Conservation (phyloP, 2,888 invertebrate species). For the Orchestes rusci region DNA sequence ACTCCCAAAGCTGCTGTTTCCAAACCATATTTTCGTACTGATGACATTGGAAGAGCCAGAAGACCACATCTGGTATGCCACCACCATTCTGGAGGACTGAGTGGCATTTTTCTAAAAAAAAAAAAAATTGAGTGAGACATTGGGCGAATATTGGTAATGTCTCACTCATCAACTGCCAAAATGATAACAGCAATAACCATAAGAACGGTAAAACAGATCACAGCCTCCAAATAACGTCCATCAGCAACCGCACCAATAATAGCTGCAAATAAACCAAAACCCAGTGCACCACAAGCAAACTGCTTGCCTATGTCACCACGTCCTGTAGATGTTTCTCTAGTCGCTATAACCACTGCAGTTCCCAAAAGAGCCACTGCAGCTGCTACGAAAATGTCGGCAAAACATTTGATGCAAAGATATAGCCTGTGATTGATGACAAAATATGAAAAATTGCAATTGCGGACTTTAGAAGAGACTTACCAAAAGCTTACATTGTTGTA, state of each 20-base stretch:
- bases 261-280: conserved; percentile 63
- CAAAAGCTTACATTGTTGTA: conserved; percentile 62
- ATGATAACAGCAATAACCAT: conserved; percentile 59
- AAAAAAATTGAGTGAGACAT: conserved; percentile 1
- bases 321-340: conserved; percentile 71
- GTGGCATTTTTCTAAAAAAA: conserved; percentile 57
- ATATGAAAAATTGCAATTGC: no score
- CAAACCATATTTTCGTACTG: conserved; percentile 65
- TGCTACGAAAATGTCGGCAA: conserved; percentile 71
- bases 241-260: conserved; percentile 44
- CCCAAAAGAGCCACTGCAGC: conserved; percentile 64
- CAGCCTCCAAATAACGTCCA: conserved; percentile 49
- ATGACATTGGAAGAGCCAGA: conserved; percentile 71
- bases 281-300: conserved; percentile 67
- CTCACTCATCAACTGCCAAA: conserved; percentile 51
- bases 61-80: conserved; percentile 76
- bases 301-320: conserved; percentile 74
- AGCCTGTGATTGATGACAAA: conserved; percentile 29
- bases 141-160: conserved; percentile 19
- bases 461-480: no score
- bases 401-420: conserved; percentile 60
- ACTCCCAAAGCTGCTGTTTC: conserved; percentile 65
- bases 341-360: conserved; percentile 70
- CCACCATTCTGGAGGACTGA: conserved; percentile 82
- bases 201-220: conserved; percentile 48